Evolutionary conservation across 2,888 invertebrate species (phyloP).

Genomic region (Napeogenes inachia): DNA sequence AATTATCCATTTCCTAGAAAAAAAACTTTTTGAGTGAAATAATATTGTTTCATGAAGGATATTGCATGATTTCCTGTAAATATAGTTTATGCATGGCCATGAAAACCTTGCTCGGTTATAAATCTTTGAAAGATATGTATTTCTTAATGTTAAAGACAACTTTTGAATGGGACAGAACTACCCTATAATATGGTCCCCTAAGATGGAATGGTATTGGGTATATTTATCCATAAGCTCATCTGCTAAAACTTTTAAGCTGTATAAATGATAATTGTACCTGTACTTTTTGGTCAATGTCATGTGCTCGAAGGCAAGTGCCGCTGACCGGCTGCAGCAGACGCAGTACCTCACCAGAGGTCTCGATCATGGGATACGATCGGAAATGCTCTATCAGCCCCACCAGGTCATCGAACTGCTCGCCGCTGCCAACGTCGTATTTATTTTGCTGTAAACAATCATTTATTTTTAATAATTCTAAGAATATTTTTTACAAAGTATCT

Average conservation of each 20-base stretch:
- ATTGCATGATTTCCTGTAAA: too few species aligned
- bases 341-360: constrained; percentile 95
- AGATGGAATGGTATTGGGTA: too few species aligned
- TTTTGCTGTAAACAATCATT: constrained; percentile 79
- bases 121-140: too few species aligned
- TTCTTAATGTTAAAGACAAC: too few species aligned
- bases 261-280: constrained; percentile 36
- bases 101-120: too few species aligned
- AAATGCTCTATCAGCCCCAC: constrained; percentile 97
- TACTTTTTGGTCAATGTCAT: constrained; percentile 50
- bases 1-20: constrained; percentile 49
- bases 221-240: too few species aligned
- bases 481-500: too few species aligned
- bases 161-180: too few species aligned
- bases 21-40: background rate
- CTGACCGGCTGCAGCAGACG: constrained; percentile 96
- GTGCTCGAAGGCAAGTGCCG: constrained; percentile 86
- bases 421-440: constrained; percentile 98
- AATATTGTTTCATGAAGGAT: too few species aligned
- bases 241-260: background rate
- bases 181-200: too few species aligned
- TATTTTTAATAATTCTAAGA: background rate
- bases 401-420: constrained; percentile 93
- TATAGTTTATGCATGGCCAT: too few species aligned
- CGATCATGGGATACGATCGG: constrained; percentile 97